Evolutionary conservation across 2,797 vertebrate genomes (phyloP).

Genomic region (Coccyzus lansbergi): DNA sequence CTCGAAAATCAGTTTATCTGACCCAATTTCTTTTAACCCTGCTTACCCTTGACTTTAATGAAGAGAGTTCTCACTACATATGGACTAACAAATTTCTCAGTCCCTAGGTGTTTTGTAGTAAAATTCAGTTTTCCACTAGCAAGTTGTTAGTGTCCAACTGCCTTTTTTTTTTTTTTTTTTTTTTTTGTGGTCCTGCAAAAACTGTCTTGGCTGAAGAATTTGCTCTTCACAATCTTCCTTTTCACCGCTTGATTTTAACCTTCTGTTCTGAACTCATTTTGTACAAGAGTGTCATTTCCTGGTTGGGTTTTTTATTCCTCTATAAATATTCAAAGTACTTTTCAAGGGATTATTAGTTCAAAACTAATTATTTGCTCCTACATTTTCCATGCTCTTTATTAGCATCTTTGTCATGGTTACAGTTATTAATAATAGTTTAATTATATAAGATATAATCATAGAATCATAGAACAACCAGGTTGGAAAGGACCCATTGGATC

Average conservation of each 20-base stretch:
- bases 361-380: background rate
- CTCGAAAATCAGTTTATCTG: conserved; percentile 29
- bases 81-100: conserved; percentile 36
- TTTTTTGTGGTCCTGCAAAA: background rate
- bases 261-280: background rate
- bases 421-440: background rate
- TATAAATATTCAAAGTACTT: background rate
- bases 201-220: background rate
- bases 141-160: background rate
- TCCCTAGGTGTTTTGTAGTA: background rate
- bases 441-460: background rate
- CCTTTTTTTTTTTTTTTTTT: background rate
- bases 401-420: background rate
- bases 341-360: background rate
- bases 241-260: background rate
- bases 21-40: conserved; percentile 22
- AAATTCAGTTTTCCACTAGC: background rate
- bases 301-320: accelerated
- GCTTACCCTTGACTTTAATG: conserved; percentile 43
- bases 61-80: conserved; percentile 19
- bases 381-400: background rate
- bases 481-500: no score
- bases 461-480: no score
- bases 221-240: background rate
- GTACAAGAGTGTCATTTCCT: background rate